phyloP scores from a whole-genome alignment of 2,797 vertebrate genomes.

The Cottoperca gobio region DNA sequence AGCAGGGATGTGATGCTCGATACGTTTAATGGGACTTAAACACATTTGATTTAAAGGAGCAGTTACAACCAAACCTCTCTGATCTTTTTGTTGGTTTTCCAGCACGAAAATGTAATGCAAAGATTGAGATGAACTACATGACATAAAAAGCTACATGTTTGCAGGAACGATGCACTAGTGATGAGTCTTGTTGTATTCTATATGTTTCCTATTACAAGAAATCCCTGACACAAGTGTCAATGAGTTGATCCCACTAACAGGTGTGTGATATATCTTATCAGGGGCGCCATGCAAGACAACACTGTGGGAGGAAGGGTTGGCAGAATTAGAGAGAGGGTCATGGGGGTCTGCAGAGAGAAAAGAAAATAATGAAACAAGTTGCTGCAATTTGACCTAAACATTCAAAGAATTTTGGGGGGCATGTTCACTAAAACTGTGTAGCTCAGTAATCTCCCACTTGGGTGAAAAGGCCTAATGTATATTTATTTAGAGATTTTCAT shows the following conservation, averaged over 20 bases:
- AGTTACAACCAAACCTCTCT: not conserved
- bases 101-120: not conserved
- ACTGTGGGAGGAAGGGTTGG: not conserved
- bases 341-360: not conserved
- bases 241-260: not conserved
- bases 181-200: not conserved
- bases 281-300: not conserved
- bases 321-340: not conserved
- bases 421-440: not conserved
- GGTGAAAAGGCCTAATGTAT: not conserved
- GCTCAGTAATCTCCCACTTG: not conserved
- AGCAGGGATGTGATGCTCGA: constrained; percentile 8
- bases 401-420: not conserved
- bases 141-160: not conserved
- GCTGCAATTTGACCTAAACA: not conserved
- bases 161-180: not conserved
- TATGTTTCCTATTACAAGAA: not conserved
- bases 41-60: not conserved
- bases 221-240: not conserved
- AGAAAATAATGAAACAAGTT: not conserved
- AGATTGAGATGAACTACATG: not conserved
- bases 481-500: not conserved
- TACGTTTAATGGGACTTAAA: not conserved
- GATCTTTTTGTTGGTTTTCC: not conserved
- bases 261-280: not conserved